These are phyloP conservation scores for Drosophila pruinosa DNA, from an alignment of 1,140 invertebrate species.

Conservation along the genomic window DNA sequence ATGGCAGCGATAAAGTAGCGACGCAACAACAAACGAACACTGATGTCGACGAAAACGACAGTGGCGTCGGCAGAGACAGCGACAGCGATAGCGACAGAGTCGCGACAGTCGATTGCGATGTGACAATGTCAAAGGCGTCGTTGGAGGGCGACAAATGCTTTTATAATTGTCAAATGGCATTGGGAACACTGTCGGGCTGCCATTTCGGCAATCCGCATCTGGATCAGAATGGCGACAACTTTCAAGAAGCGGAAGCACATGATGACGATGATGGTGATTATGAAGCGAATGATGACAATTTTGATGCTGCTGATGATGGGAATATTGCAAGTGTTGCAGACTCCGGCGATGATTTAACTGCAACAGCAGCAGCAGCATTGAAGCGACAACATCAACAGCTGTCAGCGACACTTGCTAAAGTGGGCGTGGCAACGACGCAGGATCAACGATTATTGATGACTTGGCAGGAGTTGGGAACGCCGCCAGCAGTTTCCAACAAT, in stretches of 20 bases:
- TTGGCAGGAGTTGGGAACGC: constrained; percentile 51
- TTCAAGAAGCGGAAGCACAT: background rate
- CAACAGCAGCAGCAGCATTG: constrained; percentile 10
- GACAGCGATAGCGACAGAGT: constrained; percentile 14
- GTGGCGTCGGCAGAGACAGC: background rate
- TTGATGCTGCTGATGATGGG: constrained; percentile 23
- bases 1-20: constrained; percentile 33
- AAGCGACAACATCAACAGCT: constrained; percentile 41
- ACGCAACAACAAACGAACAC: constrained; percentile 7
- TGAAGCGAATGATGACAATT: background rate
- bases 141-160: constrained; percentile 64
- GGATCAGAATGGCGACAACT: constrained; percentile 13
- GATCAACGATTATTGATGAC: constrained; percentile 81
- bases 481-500: constrained; percentile 32
- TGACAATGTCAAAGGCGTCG: constrained; percentile 52
- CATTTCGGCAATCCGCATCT: constrained; percentile 23
- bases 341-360: constrained; percentile 54
- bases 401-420: constrained; percentile 71
- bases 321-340: constrained; percentile 55
- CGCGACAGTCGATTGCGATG: constrained; percentile 29
- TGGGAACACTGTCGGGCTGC: constrained; percentile 51
- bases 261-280: background rate
- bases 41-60: constrained; percentile 10
- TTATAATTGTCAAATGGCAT: constrained; percentile 80
- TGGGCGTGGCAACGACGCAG: constrained; percentile 50